Base-by-base conservation (phyloP, 2,888 invertebrate genomes). In the Diaperis boleti region DNA sequence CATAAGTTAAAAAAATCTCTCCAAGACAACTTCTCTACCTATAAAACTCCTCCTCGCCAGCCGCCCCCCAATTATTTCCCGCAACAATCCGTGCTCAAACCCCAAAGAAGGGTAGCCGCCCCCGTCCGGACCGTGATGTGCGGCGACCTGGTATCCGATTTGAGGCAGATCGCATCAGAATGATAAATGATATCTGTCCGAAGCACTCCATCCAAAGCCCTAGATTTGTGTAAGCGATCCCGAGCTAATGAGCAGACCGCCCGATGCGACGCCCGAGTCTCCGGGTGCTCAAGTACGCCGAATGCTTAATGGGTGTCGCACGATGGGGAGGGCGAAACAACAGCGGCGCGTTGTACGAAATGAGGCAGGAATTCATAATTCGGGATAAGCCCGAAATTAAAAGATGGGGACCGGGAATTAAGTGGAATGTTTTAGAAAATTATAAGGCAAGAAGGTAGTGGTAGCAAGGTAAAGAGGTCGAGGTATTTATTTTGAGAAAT, bases 161-260 rank as follows among this genome's bases (percentile, higher is more conserved):
- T 62, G 66, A 65, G 59, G 62, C 45, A 59, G 55, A 61, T 64
- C 64, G 55, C 61, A 62, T 65, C 62, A 62, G 54, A 67, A 74
- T 75, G 74, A 76, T 75, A 76, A 76, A 77, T 74, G 75, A 74
- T 74, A 74, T 73, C 76, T 77, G 76, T 75, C 76, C 73, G 65
- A 71, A 73, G 72, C 77, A 78, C 74, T 72, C 72, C 64, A 68
- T 70, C 73, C 63, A 69, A 68, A 69, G 65, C 65, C 69, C 66
- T 66, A 75, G 74, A 73, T 74, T 73, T 74, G 72, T 72, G 73
- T 71, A 73, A 75, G 71, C 71, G 75, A 67, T 70, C 55, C 66
- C 44, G 14, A 42, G 66, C 73, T 76, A 76, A 76, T 76, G 75
- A 75, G 74, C 59, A 63, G 69, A 62, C 71, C 74, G 64, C 73